phyloP scores from a whole-genome alignment of 2,113 vertebrate genomes.

The Varanus komodoensis region DNA sequence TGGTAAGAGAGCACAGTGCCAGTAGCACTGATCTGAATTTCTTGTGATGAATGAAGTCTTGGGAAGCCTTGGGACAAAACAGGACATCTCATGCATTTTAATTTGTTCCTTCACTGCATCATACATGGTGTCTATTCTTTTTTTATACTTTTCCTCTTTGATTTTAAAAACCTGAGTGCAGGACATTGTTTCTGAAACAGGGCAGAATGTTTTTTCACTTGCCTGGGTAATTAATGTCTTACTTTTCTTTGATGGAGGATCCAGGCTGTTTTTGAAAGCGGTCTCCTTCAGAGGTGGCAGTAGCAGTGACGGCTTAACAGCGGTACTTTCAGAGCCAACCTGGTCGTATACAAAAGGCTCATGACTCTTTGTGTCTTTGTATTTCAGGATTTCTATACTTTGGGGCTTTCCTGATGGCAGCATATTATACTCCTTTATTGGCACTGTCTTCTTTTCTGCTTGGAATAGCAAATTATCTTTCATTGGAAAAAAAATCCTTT shows the following conservation, averaged over 20 bases:
- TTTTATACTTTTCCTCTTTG: slow-evolving; percentile 32
- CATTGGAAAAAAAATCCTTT: slow-evolving; percentile 30
- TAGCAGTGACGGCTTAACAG: slow-evolving; percentile 47
- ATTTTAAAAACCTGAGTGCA: slow-evolving; percentile 2
- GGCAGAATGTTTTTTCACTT: slow-evolving; percentile 44
- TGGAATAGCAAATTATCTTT: slow-evolving; percentile 22
- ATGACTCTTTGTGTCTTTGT: slow-evolving; percentile 12
- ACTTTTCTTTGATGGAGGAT: slow-evolving; percentile 52
- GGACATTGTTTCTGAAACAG: slow-evolving; percentile 32
- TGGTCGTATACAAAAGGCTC: neutral
- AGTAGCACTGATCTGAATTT: slow-evolving; percentile 14
- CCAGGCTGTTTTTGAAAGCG: slow-evolving; percentile 17
- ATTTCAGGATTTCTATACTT: neutral
- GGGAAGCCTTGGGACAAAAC: neutral
- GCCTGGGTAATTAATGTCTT: slow-evolving; percentile 43
- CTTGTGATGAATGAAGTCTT: slow-evolving; percentile 28
- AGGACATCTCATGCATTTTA: neutral
- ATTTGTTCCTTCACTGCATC: slow-evolving; percentile 18
- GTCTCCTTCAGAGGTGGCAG: slow-evolving; percentile 62
- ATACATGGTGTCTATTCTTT: neutral
- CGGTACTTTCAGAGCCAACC: slow-evolving; percentile 8
- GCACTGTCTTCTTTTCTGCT: slow-evolving; percentile 55
- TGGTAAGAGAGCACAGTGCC: slow-evolving; percentile 55
- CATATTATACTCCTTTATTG: slow-evolving; percentile 54
- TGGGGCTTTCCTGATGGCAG: slow-evolving; percentile 44